Evolutionary conservation across 2,888 invertebrate species (phyloP), one percentile per base, ranked within the genome.

Genomic region (Bimastos eiseni): DNA sequence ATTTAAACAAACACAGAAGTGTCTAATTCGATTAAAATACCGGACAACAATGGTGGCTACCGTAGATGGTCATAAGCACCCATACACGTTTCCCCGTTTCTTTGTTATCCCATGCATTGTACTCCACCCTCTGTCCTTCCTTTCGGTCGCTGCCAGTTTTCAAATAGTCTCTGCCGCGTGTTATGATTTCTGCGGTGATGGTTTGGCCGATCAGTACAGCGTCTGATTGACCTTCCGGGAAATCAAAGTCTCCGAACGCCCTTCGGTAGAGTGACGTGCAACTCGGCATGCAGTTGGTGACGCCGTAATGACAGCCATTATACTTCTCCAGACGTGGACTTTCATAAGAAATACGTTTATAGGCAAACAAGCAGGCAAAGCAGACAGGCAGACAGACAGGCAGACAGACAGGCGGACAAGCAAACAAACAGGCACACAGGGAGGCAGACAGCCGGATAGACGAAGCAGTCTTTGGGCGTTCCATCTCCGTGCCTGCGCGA

Each of bases 241-340:
- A 49, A 70, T 70, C 70, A 70, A 70, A 70, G 70, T n/a, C 70
- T n/a, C 11, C 30, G 30, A 70, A 8, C n/a, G 70, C 30, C 70
- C 70, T 70, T 70, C 44, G n/a, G 70, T n/a, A 70, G 11, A 70
- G 17, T n/a, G 70, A 70, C 11, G 70, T 70, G 70, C 70, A 70
- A 70, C 70, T 70, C 70, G n/a, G 70, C 70, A n/a, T 70, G 70
- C 70, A n/a, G 70, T 17, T 70, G 70, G 70, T 70, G 70, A 70
- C 70, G 70, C 70, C 30, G n/a, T 70, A 70, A 70, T 70, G 70
- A 70, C 70, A n/a, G 70, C 30, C 70, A 70, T 70, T 70, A n/a
- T n/a, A 70, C 30, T 70, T 70, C 30, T 70, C 70, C 30, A 70
- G 70, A n/a, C 70, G 70, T 70, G 1, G 70, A 70, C 30, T n/a